Evolutionary conservation across 2,113 vertebrate genomes (phyloP).

Genomic region (Oplegnathus fasciatus): DNA sequence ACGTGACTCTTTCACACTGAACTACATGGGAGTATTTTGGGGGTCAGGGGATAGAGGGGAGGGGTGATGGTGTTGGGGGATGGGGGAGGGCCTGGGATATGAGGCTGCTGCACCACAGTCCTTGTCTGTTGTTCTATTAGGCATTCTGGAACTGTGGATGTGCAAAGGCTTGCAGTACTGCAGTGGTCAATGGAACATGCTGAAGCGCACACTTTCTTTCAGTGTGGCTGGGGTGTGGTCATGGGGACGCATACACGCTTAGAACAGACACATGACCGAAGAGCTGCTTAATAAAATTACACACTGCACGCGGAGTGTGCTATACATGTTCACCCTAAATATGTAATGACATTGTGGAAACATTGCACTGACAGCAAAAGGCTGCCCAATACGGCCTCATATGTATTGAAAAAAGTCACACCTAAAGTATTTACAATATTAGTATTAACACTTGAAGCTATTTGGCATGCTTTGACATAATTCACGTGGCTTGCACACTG

Average conservation of each 20-base stretch:
- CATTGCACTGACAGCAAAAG: conserved; percentile 1
- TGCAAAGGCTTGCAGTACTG: conserved; percentile 86
- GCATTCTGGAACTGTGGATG: conserved; percentile 84
- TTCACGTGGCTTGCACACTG: not conserved
- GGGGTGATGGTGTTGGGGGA: conserved; percentile 31
- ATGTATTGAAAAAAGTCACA: not conserved
- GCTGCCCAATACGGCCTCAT: not conserved
- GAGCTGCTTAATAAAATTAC: conserved; percentile 28
- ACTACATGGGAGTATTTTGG: conserved; percentile 61
- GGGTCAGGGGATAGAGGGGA: conserved; percentile 28
- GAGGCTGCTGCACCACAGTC: conserved; percentile 50
- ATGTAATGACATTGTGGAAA: not conserved
- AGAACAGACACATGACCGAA: conserved; percentile 55
- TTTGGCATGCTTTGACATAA: not conserved
- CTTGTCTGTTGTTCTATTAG: conserved; percentile 79
- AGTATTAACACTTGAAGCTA: not conserved
- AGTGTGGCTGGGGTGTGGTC: conserved; percentile 62
- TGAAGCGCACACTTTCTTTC: conserved; percentile 86
- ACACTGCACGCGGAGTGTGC: not conserved
- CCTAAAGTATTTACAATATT: not conserved
- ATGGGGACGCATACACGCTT: conserved; percentile 47
- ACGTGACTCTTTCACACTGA: conserved; percentile 74
- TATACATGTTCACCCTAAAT: conserved; percentile 32
- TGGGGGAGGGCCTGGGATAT: conserved; percentile 38
- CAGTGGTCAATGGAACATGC: conserved; percentile 84